phyloP scores from a whole-genome alignment of 2,797 vertebrate genomes.

The Streptopelia turtur region DNA sequence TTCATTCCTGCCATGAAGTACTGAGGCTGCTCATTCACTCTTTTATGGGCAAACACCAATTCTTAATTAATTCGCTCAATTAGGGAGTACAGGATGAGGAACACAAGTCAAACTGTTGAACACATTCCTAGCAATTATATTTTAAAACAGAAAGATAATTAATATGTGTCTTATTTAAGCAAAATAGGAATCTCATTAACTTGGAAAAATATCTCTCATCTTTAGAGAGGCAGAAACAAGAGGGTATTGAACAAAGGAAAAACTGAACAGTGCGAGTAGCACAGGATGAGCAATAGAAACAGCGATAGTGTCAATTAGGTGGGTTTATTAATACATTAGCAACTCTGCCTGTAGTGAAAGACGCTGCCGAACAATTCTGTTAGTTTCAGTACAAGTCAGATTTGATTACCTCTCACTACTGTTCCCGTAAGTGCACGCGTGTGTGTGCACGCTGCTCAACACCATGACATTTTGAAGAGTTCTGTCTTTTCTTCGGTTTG shows the following conservation, averaged over 20 bases:
- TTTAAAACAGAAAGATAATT: conserved; percentile 49
- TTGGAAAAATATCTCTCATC: conserved; percentile 25
- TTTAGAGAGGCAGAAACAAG: conserved; percentile 6
- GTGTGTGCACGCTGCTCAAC: not conserved
- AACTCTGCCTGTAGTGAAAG: not conserved
- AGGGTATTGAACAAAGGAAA: not conserved
- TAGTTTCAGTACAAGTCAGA: not conserved
- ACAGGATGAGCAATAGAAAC: not conserved
- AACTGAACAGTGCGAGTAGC: not conserved
- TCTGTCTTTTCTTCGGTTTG: not conserved
- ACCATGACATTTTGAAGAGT: not conserved
- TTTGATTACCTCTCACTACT: not conserved
- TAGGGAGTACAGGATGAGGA: not conserved
- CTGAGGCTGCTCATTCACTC: conserved; percentile 15
- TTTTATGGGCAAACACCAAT: conserved; percentile 42
- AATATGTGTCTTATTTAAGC: conserved; percentile 35
- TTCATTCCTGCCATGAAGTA: conserved; percentile 53
- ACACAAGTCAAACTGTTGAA: conserved; percentile 18
- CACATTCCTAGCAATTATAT: not conserved
- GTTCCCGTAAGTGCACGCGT: not conserved
- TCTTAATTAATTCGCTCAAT: conserved; percentile 56
- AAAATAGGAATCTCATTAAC: conserved; percentile 47
- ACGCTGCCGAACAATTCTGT: not conserved
- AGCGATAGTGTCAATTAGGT: not conserved
- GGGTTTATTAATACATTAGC: not conserved